Percentiles rank a stretch among this genome's conserved stretches.
phyloP scores from a whole-genome alignment of 2,113 vertebrate species.

The Platanista minor region DNA sequence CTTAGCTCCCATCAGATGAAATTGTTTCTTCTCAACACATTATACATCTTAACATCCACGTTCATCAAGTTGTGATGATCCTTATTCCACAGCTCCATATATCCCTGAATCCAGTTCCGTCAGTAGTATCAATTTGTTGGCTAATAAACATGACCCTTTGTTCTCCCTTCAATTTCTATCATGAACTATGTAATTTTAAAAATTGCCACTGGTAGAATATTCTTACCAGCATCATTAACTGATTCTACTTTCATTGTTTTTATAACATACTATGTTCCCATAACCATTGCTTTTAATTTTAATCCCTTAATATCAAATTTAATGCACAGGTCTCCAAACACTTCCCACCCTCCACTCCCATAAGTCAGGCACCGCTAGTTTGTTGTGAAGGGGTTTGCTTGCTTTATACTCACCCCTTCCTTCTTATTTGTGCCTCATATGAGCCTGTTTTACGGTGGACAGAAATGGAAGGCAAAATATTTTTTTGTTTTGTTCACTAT shows the following conservation, averaged over 20 bases:
- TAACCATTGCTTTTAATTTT: not conserved
- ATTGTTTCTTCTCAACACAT: not conserved
- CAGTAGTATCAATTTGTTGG: not conserved
- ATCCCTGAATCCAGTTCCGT: not conserved
- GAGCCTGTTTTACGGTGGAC: not conserved
- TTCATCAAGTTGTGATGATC: not conserved
- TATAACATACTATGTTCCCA: not conserved
- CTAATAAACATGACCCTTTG: not conserved
- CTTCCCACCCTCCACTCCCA: accelerated
- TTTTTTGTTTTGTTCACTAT: not conserved
- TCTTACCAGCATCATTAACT: not conserved
- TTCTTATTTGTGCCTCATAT: not conserved
- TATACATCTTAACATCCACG: not conserved
- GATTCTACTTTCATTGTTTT: not conserved
- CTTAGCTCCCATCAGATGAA: not conserved
- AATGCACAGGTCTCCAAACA: not conserved
- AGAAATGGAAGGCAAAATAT: not conserved
- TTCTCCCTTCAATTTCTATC: not conserved
- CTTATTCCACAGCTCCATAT: not conserved
- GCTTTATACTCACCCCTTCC: not conserved
- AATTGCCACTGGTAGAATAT: not conserved
- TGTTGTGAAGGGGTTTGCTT: not conserved
- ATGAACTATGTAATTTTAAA: not conserved
- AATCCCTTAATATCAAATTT: not conserved
- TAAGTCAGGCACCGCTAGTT: not conserved